Conservation (phyloP, 2,113 vertebrate species). For the Mellivora capensis region DNA sequence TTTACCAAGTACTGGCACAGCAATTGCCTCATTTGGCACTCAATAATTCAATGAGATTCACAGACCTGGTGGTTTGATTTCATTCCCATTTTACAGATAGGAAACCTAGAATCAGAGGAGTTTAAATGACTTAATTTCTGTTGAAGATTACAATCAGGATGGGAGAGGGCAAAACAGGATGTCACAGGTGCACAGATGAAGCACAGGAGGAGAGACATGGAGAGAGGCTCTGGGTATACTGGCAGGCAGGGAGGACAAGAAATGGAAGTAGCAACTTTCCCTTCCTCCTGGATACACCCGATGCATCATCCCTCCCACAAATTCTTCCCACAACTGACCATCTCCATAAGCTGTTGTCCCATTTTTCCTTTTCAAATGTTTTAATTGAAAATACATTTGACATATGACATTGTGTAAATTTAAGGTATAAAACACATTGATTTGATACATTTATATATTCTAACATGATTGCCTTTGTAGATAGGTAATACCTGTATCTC, state of each 20-base stretch:
- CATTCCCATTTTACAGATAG: background rate
- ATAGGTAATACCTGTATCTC: background rate
- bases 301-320: fast-evolving
- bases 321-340: background rate
- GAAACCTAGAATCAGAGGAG: background rate
- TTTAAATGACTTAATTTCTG: background rate
- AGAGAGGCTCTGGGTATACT: background rate
- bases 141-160: background rate
- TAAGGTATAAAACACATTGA: background rate
- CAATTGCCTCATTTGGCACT: fast-evolving
- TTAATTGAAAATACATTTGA: background rate
- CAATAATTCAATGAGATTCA: background rate
- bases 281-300: fast-evolving
- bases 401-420: no score
- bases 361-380: background rate
- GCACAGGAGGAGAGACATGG: fast-evolving
- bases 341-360: background rate
- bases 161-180: background rate
- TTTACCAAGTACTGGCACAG: background rate
- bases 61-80: background rate
- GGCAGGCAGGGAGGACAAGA: fast-evolving
- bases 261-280: fast-evolving
- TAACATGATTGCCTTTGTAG: background rate
- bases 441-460: background rate
- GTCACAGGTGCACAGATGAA: fast-evolving